phyloP scores from a whole-genome alignment of 2,113 vertebrate genomes.

The Mustelus asterias region DNA sequence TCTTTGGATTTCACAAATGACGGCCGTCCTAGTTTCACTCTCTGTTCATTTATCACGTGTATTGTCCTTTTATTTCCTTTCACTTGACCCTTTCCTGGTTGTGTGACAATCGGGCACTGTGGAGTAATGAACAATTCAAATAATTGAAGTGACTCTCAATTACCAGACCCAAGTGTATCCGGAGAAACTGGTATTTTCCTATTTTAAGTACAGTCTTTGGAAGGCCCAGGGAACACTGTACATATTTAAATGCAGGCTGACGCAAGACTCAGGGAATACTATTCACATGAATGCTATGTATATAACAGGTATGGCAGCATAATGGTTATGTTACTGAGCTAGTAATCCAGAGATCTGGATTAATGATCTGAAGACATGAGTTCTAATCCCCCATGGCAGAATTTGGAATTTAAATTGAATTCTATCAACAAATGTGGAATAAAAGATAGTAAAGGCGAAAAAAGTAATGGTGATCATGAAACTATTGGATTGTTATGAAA shows the following conservation, averaged over 20 bases:
- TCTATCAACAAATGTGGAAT: too few relatives aligned
- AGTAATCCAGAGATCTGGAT: too few relatives aligned
- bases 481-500: too few relatives aligned
- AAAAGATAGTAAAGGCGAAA: too few relatives aligned
- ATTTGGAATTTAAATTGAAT: too few relatives aligned
- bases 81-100: not conserved
- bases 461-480: too few relatives aligned
- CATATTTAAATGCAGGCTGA: not conserved
- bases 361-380: too few relatives aligned
- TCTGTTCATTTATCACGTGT: not conserved
- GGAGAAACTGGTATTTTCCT: not conserved
- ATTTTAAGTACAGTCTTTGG: not conserved
- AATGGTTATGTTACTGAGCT: too few relatives aligned
- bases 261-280: not conserved
- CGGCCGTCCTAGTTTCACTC: not conserved
- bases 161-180: not conserved
- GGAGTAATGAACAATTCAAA: not conserved
- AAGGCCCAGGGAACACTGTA: not conserved
- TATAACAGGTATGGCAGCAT: too few relatives aligned
- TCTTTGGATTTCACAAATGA: not conserved
- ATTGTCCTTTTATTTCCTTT: not conserved
- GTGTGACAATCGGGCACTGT: not conserved
- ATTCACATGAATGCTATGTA: not conserved
- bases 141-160: not conserved
- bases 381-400: too few relatives aligned